Conservation (phyloP, 2,797 vertebrate species). For the Pseudochirops cupreus region DNA sequence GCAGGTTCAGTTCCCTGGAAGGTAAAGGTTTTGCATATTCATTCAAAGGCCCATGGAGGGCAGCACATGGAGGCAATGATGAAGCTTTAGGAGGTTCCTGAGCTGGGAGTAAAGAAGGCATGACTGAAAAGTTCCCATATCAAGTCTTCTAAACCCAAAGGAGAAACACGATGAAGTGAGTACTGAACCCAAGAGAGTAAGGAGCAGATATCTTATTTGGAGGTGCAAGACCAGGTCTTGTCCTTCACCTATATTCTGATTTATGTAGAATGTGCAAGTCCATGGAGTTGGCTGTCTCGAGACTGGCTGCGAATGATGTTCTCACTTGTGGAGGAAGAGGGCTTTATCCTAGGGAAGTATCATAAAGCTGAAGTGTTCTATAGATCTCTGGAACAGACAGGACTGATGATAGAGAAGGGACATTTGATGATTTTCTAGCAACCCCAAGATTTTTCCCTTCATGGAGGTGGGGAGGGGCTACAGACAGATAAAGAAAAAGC, state of each 20-base stretch:
- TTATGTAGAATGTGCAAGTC: background rate
- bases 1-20: background rate
- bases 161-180: background rate
- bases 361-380: background rate
- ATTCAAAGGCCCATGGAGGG: background rate
- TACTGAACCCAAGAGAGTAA: background rate
- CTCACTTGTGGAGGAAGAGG: background rate
- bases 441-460: background rate
- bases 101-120: background rate
- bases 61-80: background rate
- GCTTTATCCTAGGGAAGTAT: background rate
- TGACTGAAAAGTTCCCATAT: background rate
- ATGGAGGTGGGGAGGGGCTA: background rate
- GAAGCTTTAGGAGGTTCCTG: background rate
- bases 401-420: background rate
- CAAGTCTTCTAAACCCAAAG: background rate
- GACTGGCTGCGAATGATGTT: background rate
- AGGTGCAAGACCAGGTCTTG: background rate
- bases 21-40: background rate
- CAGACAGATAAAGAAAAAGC: background rate
- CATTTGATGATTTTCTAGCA: background rate
- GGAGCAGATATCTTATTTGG: background rate
- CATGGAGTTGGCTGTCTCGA: background rate
- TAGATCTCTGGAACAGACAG: background rate
- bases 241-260: background rate